Evolutionary conservation across 1,140 invertebrate species (phyloP), one percentile per base, ranked within the genome.

Genomic region (Macrobrachium rosenbergii): DNA sequence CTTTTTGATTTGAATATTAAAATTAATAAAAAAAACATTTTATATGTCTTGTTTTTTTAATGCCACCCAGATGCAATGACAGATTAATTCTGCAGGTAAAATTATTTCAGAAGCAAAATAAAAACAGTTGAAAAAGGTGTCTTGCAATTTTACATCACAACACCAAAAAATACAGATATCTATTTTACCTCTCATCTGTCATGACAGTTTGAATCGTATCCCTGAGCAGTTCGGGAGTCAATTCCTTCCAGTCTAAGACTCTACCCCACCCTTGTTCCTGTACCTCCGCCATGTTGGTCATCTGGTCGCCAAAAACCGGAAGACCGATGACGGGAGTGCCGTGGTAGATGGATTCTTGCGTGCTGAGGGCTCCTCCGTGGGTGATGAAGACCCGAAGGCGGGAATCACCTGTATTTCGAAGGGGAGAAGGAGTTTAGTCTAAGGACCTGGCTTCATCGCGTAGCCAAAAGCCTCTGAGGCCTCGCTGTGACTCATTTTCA

Each of bases 251-350:
- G 17, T 19, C 37, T 19, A 84, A 37, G 3, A 59, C n/a, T 10
- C 77, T n/a, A 17, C 73, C 94, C 90, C 95, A 95, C 5, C 95
- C 95, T 86, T 90, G 91, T 28, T 89, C 91, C 45, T 83, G 92
- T 69, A 91, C 91, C 88, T 90, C 78, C n/a, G 91, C 90, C 78
- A 82, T 75, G 89, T 94, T 94, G 52, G 90, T 89, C 19, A 87
- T 87, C 89, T 95, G 95, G 91, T 95, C 94, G 8, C 92, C 93
- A 52, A 94, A 93, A 28, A 96, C 92, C 60, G 95, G 95, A 75
- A 96, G 93, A 3, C 94, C 95, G 28, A 96, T 91, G 7, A 96
- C 92, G 5, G 95, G 95, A 12, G 95, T 93, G 90, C 94, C 94
- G 88, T 95, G 93, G 91, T 94, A 94, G 16, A 95, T 91, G 5